Percentiles rank a stretch among this genome's conserved stretches.
Conservation (phyloP, 2,797 vertebrate genomes). For the Gila robusta region DNA sequence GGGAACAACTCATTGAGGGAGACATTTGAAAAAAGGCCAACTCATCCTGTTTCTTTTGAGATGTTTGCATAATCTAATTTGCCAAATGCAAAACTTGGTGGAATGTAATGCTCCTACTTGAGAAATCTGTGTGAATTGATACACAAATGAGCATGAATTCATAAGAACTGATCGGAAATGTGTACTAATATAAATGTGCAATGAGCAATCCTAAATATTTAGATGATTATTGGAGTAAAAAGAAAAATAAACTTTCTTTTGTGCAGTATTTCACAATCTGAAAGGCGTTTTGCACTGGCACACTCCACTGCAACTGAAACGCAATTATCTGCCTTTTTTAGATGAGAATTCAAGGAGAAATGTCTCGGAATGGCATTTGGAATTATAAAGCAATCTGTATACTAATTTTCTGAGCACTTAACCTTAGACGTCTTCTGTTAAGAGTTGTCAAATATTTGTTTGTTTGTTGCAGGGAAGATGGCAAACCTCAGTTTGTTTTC, state of each 20-base stretch:
- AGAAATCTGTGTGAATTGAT: constrained; percentile 37
- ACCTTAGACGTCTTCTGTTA: constrained; percentile 38
- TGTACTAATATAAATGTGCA: constrained; percentile 35
- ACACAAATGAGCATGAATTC: constrained; percentile 38
- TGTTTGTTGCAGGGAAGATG: constrained; percentile 7
- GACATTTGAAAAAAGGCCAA: constrained; percentile 23
- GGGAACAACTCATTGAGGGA: constrained; percentile 1
- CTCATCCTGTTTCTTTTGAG: constrained; percentile 11
- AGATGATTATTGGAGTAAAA: constrained; percentile 22
- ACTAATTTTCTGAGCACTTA: constrained; percentile 49
- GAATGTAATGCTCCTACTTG: constrained; percentile 56
- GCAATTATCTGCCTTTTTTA: constrained; percentile 55
- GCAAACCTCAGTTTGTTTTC: constrained; percentile 20
- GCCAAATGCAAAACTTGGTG: constrained; percentile 4
- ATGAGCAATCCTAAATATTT: constrained; percentile 42
- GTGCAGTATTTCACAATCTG: constrained; percentile 15
- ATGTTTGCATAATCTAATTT: constrained; percentile 6
- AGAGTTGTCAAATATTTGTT: constrained; percentile 21
- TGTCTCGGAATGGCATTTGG: constrained; percentile 32
- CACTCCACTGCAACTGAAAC: constrained; percentile 27
- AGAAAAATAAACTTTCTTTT: constrained; percentile 33
- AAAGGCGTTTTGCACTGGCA: constrained; percentile 14
- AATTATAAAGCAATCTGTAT: constrained; percentile 51
- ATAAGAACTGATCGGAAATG: constrained; percentile 31
- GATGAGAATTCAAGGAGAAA: constrained; percentile 28